Percentiles rank a stretch among this genome's conserved stretches.
Evolutionary conservation across 2,797 vertebrate species (phyloP).

Genomic region (Channallabes apus): DNA sequence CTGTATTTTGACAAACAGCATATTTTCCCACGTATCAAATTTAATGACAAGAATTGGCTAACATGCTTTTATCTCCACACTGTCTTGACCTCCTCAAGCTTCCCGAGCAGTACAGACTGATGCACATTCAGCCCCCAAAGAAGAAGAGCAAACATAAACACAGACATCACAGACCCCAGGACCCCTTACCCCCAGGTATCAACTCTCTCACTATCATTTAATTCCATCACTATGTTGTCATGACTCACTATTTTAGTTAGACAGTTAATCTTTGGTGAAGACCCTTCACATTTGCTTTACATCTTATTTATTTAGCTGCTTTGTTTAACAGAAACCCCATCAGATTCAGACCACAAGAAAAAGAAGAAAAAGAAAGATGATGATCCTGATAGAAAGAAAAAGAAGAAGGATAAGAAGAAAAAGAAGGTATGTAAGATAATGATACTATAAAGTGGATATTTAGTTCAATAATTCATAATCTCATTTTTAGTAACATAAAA

Average conservation of each 20-base stretch:
- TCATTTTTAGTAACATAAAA: background rate
- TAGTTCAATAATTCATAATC: background rate
- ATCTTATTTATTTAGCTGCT: background rate
- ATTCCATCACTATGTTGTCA: too few relatives aligned
- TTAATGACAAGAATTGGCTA: background rate
- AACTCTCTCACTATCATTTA: background rate
- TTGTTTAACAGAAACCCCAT: slow-evolving; percentile 84
- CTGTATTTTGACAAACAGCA: background rate
- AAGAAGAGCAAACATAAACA: slow-evolving; percentile 98
- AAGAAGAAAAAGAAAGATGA: slow-evolving; percentile 98
- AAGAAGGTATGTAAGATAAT: slow-evolving; percentile 81
- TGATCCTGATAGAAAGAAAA: slow-evolving; percentile 92
- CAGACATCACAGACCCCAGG: slow-evolving; percentile 93
- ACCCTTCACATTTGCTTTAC: background rate
- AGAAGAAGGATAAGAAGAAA: slow-evolving; percentile 99
- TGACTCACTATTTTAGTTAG: background rate
- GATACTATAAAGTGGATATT: background rate
- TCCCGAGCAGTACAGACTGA: slow-evolving; percentile 94
- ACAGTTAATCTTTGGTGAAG: background rate
- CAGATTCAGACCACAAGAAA: slow-evolving; percentile 98
- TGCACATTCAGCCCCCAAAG: slow-evolving; percentile 98
- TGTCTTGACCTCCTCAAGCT: slow-evolving; percentile 70
- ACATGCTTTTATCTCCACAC: slow-evolving; percentile 11
- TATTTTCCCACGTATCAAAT: background rate
- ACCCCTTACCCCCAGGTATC: slow-evolving; percentile 91